Evolutionary conservation across 2,113 vertebrate genomes (phyloP).

Genomic region (Ivindomyrus marchei): DNA sequence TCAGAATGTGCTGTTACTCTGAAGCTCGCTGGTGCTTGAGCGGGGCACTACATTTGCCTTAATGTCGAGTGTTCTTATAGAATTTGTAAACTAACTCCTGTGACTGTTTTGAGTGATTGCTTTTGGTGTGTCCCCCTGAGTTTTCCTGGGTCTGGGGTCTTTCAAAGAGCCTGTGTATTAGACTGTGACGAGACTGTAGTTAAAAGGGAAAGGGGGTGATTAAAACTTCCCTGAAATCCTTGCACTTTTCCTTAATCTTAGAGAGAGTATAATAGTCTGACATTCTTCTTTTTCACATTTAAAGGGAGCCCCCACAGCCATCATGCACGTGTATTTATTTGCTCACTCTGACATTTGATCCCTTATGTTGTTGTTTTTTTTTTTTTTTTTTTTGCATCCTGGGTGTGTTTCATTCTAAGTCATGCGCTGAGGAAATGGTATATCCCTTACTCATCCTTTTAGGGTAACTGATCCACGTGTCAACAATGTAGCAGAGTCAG

Average conservation of each 20-base stretch:
- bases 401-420: neutral
- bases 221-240: neutral
- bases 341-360: neutral
- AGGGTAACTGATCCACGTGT: neutral
- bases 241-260: neutral
- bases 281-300: neutral
- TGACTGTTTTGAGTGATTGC: slow-evolving; percentile 6
- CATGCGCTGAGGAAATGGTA: neutral
- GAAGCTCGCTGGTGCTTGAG: neutral
- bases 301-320: neutral
- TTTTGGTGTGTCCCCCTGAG: neutral
- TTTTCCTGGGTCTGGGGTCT: neutral
- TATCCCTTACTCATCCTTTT: neutral
- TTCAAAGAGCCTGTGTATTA: slow-evolving; percentile 1
- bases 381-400: neutral
- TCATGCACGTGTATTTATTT: neutral
- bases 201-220: neutral
- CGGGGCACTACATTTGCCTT: neutral
- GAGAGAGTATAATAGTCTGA: neutral
- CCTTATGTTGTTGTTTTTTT: neutral
- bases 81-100: neutral
- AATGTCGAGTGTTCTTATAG: neutral
- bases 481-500: neutral
- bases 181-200: neutral
- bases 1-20: neutral